These are phyloP conservation scores for Dryomyza anilis DNA, from an alignment of 2,888 invertebrate species.

Conservation along the genomic window DNA sequence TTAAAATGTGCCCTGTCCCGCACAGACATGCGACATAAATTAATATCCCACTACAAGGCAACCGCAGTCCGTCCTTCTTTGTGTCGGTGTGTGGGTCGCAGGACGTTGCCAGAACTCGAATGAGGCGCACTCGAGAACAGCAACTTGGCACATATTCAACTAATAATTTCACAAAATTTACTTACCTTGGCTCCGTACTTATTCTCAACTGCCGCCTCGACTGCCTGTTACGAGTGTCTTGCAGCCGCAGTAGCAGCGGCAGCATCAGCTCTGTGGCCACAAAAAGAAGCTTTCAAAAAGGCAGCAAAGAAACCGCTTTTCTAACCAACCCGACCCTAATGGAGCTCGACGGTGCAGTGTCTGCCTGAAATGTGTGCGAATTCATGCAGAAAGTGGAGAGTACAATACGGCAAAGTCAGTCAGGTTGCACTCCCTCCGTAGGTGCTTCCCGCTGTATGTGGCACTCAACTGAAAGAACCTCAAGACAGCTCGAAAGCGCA, in stretches of 20 bases:
- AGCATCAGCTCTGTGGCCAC: background rate
- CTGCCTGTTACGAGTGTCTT: too few species aligned
- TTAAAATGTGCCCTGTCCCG: constrained; percentile 51
- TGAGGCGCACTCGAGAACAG: constrained; percentile 38
- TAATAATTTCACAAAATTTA: constrained; percentile 49
- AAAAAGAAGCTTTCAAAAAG: background rate
- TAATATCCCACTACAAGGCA: constrained; percentile 29
- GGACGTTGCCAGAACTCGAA: constrained; percentile 10
- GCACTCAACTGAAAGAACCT: too few species aligned
- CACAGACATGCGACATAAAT: constrained; percentile 55
- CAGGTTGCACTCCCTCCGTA: too few species aligned
- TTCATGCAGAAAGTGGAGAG: too few species aligned
- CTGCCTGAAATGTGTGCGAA: too few species aligned
- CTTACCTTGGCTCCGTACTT: constrained; percentile 10
- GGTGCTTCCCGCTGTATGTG: too few species aligned
- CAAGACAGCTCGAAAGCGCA: too few species aligned
- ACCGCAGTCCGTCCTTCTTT: too few species aligned
- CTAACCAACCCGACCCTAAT: background rate
- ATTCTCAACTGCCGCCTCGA: background rate
- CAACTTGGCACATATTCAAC: constrained; percentile 56
- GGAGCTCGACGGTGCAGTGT: background rate
- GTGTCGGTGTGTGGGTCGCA: background rate
- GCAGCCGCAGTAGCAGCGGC: too few species aligned
- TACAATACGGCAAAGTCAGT: too few species aligned
- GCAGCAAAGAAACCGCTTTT: background rate